phyloP scores from a whole-genome alignment of 1,140 invertebrate genomes.

The Drosophila kanapiae region DNA sequence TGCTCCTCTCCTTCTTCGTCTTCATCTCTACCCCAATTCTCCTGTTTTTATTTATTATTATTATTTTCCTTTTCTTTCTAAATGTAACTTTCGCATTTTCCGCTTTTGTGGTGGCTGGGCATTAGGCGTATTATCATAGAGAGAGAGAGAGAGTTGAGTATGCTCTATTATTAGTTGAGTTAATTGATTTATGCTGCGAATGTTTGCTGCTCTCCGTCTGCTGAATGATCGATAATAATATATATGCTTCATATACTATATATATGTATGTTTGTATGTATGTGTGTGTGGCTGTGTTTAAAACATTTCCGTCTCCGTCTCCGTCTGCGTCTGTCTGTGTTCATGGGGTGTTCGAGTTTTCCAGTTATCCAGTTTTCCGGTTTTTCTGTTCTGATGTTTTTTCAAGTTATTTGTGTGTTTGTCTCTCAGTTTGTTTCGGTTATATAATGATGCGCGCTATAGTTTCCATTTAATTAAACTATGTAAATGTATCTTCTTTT shows the following conservation, averaged over 20 bases:
- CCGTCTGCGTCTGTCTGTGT: conserved; percentile 28
- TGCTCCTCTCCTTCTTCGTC: neutral
- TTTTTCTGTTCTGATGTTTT: conserved; percentile 15
- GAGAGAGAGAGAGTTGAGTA: conserved; percentile 44
- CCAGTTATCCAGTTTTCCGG: too few species aligned
- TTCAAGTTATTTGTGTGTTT: neutral
- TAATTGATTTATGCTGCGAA: conserved; percentile 63
- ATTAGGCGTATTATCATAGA: conserved; percentile 45
- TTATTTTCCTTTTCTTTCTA: neutral
- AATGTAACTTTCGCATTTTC: conserved; percentile 16
- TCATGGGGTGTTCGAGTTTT: conserved; percentile 5
- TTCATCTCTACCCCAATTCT: neutral
- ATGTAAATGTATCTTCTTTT: conserved; percentile 53
- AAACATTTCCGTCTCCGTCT: conserved; percentile 44
- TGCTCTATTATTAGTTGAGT: conserved; percentile 57
- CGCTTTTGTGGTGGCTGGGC: conserved; percentile 18
- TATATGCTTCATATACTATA: conserved; percentile 52
- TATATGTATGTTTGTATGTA: conserved; percentile 27
- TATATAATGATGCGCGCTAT: conserved; percentile 75
- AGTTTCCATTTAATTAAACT: conserved; percentile 64
- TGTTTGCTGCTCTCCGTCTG: conserved; percentile 43
- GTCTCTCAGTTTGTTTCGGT: conserved; percentile 29
- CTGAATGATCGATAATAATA: conserved; percentile 56
- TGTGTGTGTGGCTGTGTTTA: conserved; percentile 30
- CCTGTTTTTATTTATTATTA: neutral